Base-by-base conservation (phyloP, 2,113 vertebrate species). In the Spea multiplicata region DNA sequence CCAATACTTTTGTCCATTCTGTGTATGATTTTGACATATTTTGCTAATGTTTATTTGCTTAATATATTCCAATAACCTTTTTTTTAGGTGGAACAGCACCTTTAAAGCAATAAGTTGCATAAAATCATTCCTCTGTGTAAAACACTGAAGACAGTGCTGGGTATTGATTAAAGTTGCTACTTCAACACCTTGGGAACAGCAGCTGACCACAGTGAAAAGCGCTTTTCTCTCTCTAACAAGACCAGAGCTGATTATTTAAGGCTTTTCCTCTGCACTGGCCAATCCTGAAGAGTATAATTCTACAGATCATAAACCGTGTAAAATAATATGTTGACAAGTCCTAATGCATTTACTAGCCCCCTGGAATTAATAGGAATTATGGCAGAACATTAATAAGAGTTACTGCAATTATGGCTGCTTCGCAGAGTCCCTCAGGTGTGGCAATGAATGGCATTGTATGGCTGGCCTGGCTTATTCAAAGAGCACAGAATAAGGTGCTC, bases 291-390 rank as follows among this genome's bases (percentile, higher is more conserved):
- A 88, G 85, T 78, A 83, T 90, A 93, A 91, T 89, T 92, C 90
- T 90, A 88, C 88, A 87, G 90, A 93, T 89, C 91, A 92, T 93
- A 93, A 93, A 93, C 88, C 86, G 87, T 87, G 89, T 89, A 92
- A 91, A 93, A 92, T 88, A 90, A 91, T 91, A 92, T 87, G 91
- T 88, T 93, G 92, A 93, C 92, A 93, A 92, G 88, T 89, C 85
- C 86, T 93, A 92, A 93, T 92, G 88, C 90, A 92, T 92, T 93
- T 92, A 92, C 88, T 91, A 90, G 92, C 90, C 90, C 84, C 50
- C 67, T 87, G 90, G 91, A 93, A 92, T 92, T 93, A 92, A 93
- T 89, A 89, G 88, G 88, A 92, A 92, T 91, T 91, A 91, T 85
- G 87, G 87, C 89, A 89, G 86, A 86, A 89, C 91, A 87, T 90